Evolutionary conservation across 2,888 invertebrate species (phyloP), one percentile per base, ranked within the genome.

Genomic region (Diaperis boleti): DNA sequence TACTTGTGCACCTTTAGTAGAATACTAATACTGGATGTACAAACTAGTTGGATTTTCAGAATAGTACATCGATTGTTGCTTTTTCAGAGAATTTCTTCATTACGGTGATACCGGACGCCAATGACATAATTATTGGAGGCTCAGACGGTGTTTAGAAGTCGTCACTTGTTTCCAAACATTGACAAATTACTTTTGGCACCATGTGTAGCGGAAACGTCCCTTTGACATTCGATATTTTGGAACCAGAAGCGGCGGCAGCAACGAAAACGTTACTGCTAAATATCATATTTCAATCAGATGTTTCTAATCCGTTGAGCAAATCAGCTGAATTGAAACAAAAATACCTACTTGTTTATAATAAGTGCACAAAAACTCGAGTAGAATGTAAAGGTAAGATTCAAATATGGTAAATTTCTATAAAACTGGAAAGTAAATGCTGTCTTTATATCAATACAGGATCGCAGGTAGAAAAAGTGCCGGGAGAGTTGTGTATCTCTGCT

Each of bases 121-220:
- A 35, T 11, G 49, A 11, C 14, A 29, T 59, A 49, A 56, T 22
- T 45, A 49, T 52, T 45, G 63, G 66, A 56, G 66, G 61, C 62
- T 57, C 59, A 60, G 62, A 50, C 63, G 66, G 62, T 69, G 72
- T 72, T 72, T 56, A 62, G 64, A 70, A 72, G 67, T 76, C 76
- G 69, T 73, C 74, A 73, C 75, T 74, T 72, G 67, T 72, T 72
- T 72, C 67, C 68, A 70, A 74, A 75, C 68, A 73, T 72, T 74
- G 73, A 75, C 69, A 66, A 65, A 74, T 75, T 65, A 62, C 69
- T 70, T 67, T 66, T 65, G 65, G 65, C 55, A 61, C 71, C 72
- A 74, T 71, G 62, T 75, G 74, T 71, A 72, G 71, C 73, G 70
- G 72, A 72, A 71, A 72, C 66, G 45, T 60, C 52, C 42, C 65